phyloP scores from a whole-genome alignment of 2,888 invertebrate genomes.

The Leucania comma region DNA sequence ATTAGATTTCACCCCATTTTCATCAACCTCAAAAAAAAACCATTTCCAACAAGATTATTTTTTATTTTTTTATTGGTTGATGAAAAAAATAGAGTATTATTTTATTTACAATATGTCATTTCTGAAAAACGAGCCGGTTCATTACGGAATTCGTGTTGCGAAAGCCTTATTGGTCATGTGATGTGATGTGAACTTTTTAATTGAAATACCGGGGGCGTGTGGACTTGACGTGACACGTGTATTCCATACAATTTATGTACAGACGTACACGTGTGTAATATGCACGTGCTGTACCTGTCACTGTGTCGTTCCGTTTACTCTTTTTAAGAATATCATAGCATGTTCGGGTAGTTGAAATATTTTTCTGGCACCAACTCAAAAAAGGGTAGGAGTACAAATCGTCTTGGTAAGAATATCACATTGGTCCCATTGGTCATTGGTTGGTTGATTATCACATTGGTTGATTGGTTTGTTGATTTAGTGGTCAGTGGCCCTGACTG shows the following conservation, averaged over 20 bases:
- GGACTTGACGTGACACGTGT: slow-evolving; percentile 27
- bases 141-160: neutral
- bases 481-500: too few species aligned
- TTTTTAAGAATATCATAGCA: too few species aligned
- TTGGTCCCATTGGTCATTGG: too few species aligned
- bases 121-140: neutral
- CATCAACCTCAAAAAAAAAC: too few species aligned
- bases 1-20: too few species aligned
- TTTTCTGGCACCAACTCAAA: neutral
- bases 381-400: too few species aligned
- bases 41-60: too few species aligned
- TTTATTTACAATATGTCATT: neutral
- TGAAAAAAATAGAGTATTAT: too few species aligned
- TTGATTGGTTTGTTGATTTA: too few species aligned
- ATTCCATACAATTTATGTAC: slow-evolving; percentile 5
- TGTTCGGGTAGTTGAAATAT: neutral
- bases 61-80: too few species aligned
- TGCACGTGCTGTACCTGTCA: neutral
- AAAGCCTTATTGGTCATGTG: slow-evolving; percentile 5
- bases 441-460: too few species aligned
- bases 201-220: slow-evolving; percentile 17
- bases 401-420: too few species aligned
- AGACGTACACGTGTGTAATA: neutral
- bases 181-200: slow-evolving; percentile 23
- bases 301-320: neutral